Evolutionary conservation across 2,888 invertebrate species (phyloP).

Genomic region (Drosophila mimetica): DNA sequence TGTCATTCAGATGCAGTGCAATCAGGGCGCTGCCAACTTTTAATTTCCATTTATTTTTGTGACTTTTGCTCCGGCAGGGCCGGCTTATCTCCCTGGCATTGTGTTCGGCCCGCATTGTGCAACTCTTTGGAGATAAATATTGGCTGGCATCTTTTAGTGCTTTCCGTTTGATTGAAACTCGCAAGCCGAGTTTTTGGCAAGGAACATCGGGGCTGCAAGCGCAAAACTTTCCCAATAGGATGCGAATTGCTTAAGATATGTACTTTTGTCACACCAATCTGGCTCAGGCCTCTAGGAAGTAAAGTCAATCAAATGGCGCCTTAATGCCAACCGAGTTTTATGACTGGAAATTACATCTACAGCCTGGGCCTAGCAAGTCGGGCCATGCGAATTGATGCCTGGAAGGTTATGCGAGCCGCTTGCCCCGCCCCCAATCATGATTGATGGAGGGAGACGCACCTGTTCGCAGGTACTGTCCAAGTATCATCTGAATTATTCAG

Average conservation of each 20-base stretch:
- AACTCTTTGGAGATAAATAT: conserved; percentile 52
- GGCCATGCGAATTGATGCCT: conserved; percentile 45
- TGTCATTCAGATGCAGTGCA: conserved; percentile 38
- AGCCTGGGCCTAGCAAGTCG: conserved; percentile 34
- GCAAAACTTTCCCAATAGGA: conserved; percentile 25
- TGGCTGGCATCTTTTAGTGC: conserved; percentile 50
- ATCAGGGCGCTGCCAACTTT: conserved; percentile 54
- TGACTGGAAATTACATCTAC: conserved; percentile 49
- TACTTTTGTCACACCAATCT: not conserved
- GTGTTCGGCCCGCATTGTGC: conserved; percentile 59
- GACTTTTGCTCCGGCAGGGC: conserved; percentile 48
- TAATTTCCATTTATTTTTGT: conserved; percentile 70
- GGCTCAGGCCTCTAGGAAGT: not conserved
- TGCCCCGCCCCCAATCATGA: conserved; percentile 64
- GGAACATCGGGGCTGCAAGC: conserved; percentile 22
- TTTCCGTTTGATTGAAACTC: conserved; percentile 62
- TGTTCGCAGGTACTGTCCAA: conserved; percentile 6
- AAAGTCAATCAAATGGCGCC: conserved; percentile 30
- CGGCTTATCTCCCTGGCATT: conserved; percentile 53
- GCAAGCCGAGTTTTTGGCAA: conserved; percentile 10
- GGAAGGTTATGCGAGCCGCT: conserved; percentile 42
- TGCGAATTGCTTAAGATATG: conserved; percentile 5
- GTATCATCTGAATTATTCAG: conserved; percentile 70
- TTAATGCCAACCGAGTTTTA: conserved; percentile 31
- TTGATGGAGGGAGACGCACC: conserved; percentile 14